Base-by-base conservation (phyloP, 2,797 vertebrate genomes). In the Pseudopleuronectes americanus region DNA sequence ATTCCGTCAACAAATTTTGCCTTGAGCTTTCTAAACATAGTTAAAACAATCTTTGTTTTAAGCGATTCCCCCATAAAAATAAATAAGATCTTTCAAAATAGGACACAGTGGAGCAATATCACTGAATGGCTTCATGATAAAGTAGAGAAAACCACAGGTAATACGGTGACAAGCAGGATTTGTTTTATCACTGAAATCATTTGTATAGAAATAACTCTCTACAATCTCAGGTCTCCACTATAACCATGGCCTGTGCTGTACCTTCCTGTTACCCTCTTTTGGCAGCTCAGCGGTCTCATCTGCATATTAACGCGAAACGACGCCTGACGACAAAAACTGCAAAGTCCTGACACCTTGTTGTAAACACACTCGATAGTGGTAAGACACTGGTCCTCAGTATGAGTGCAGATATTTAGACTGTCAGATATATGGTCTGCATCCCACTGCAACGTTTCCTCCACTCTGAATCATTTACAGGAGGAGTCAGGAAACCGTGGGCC, bases 291-390 rank as follows among this genome's bases (percentile, higher is more conserved):
- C 80, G 79, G 68, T 60, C 41, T 31, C 51, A 1, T 31, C 78
- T 85, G 81, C 86, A 89, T 85, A 84, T 89, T 90, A 75, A 88
- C 82, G 64, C 17, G 23, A 64, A 79, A 78, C 72, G 55, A 13
- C 4, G 43, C 33, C 64, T 83, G 81, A 64, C 23, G 57, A 79
- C 43, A 54, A 72, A 80, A 85, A 64, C 68, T 48, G 77, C 74
- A 74, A 74, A 68, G 77, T 58, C 9, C 56, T 83, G 88, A 85
- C 87, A 87, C 79, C 76, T 81, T 56, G 74, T 77, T 49, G 70
- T 71, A 74, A 85, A 81, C 80, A 69, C 49, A 41, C 67, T 24
- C 41, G 57, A 79, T 53, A 47, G 74, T 3, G 61, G 64, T 57
- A 24, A 81, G 77, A 70, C 4, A 4, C 31, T 0, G 66, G 69